Conservation (phyloP, 2,113 vertebrate species). For the Epinephelus cyanopodus region DNA sequence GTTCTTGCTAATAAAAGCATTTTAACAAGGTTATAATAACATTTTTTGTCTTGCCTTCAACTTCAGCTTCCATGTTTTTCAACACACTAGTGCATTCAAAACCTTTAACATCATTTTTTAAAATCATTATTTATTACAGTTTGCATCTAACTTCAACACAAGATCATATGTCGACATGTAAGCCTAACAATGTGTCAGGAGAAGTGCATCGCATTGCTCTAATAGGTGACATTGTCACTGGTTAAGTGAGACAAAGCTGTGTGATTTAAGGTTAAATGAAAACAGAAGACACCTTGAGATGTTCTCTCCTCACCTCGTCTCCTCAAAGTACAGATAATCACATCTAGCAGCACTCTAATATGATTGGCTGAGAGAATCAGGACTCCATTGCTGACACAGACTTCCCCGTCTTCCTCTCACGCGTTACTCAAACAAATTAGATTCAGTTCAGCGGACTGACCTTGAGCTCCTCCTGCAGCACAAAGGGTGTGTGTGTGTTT, state of each 20-base stretch:
- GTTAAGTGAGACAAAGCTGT: constrained; percentile 8
- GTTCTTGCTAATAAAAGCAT: too few relatives aligned
- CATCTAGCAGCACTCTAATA: constrained; percentile 49
- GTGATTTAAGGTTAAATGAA: constrained; percentile 23
- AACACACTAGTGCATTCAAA: background rate
- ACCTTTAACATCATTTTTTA: background rate
- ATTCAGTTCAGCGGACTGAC: constrained; percentile 62
- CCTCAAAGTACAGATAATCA: constrained; percentile 54
- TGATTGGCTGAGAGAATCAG: constrained; percentile 60
- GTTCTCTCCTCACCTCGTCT: constrained; percentile 19
- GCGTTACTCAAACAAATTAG: constrained; percentile 47
- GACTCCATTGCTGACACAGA: constrained; percentile 35
- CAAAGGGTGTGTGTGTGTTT: constrained; percentile 5
- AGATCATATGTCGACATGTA: background rate
- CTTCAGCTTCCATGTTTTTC: background rate
- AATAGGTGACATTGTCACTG: background rate
- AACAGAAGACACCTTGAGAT: constrained; percentile 52
- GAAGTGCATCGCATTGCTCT: background rate
- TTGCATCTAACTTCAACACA: background rate
- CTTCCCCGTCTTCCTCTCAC: constrained; percentile 2
- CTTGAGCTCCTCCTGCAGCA: constrained; percentile 45
- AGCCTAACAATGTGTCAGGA: background rate
- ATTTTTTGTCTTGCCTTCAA: background rate
- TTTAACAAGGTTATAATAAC: background rate
- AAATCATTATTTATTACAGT: background rate